Conservation (phyloP, 1,140 invertebrate species). For the Zophobas atratus region DNA sequence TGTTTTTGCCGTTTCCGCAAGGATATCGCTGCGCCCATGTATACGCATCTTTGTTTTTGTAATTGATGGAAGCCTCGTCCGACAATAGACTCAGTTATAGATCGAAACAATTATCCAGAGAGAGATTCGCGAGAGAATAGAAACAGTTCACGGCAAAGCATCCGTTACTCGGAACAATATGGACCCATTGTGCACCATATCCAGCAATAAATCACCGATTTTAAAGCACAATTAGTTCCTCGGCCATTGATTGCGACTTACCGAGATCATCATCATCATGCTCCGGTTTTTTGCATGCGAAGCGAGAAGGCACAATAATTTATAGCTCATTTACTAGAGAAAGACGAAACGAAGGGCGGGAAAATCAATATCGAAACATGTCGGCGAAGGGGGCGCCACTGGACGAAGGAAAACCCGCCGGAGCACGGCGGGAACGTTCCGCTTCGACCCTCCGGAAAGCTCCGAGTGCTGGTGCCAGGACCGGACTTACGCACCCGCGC, state of each 20-base stretch:
- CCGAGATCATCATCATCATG: constrained; percentile 33
- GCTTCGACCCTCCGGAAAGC: constrained; percentile 5
- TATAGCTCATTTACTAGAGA: constrained; percentile 62
- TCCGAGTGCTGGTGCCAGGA: not conserved
- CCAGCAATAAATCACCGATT: constrained; percentile 32
- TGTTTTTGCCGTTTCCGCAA: constrained; percentile 21
- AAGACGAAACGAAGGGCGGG: constrained; percentile 59
- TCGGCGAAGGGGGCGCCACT: constrained; percentile 33
- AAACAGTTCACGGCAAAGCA: constrained; percentile 25
- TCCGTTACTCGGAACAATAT: constrained; percentile 28
- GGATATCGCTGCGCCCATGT: constrained; percentile 2
- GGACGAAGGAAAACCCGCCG: constrained; percentile 13
- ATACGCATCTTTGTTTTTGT: constrained; percentile 23
- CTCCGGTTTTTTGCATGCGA: constrained; percentile 23
- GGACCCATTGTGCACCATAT: constrained; percentile 20
- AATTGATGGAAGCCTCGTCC: constrained; percentile 1
- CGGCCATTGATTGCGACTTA: constrained; percentile 3
- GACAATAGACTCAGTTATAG: constrained; percentile 35
- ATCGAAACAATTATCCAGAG: constrained; percentile 29
- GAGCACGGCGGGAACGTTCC: constrained; percentile 46
- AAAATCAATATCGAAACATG: constrained; percentile 59
- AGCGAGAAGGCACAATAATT: constrained; percentile 61
- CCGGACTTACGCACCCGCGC: not conserved
- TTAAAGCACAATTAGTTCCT: not conserved
- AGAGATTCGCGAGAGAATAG: constrained; percentile 5